These are phyloP conservation scores for Brachionus rubens DNA, from an alignment of 1,140 invertebrate genomes.

Conservation along the genomic window DNA sequence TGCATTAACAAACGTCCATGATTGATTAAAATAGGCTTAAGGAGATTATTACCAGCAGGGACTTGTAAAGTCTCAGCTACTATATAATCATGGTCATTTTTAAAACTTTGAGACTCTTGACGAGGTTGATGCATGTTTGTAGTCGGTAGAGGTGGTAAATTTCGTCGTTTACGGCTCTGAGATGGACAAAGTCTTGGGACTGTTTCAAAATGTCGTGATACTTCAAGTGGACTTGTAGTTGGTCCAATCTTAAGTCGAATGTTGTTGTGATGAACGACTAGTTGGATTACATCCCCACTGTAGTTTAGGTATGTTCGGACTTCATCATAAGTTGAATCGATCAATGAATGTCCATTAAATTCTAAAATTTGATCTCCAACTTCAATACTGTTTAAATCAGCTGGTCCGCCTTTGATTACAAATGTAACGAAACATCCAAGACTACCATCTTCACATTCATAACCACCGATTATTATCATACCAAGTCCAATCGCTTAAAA, in stretches of 20 bases:
- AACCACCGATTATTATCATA: conserved; percentile 86
- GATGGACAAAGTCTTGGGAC: conserved; percentile 29
- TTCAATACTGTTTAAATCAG: conserved; percentile 64
- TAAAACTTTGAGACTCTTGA: neutral
- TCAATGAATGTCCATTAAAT: conserved; percentile 77
- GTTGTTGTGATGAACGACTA: conserved; percentile 50
- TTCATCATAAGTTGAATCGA: conserved; percentile 85
- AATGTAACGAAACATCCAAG: conserved; percentile 84
- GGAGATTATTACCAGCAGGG: neutral
- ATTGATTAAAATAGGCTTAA: conserved; percentile 45
- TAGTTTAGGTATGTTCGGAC: conserved; percentile 76
- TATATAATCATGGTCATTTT: conserved; percentile 1
- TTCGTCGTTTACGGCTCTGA: conserved; percentile 5
- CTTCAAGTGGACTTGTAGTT: conserved; percentile 15
- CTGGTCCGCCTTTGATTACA: conserved; percentile 81
- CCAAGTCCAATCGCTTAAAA: conserved; percentile 74
- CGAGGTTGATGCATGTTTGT: neutral
- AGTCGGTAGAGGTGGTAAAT: conserved; percentile 39
- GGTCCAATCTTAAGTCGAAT: conserved; percentile 24
- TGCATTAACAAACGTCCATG: conserved; percentile 41
- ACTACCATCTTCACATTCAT: conserved; percentile 73
- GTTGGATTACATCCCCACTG: conserved; percentile 75
- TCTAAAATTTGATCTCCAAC: conserved; percentile 65
- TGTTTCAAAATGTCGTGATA: conserved; percentile 43
- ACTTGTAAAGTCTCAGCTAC: conserved; percentile 29